A percentile compares a stretch with the other conserved stretches of the same genome.
These are phyloP conservation scores for Dicyrtomina minuta DNA, from an alignment of 2,888 invertebrate genomes.

Conservation along the genomic window DNA sequence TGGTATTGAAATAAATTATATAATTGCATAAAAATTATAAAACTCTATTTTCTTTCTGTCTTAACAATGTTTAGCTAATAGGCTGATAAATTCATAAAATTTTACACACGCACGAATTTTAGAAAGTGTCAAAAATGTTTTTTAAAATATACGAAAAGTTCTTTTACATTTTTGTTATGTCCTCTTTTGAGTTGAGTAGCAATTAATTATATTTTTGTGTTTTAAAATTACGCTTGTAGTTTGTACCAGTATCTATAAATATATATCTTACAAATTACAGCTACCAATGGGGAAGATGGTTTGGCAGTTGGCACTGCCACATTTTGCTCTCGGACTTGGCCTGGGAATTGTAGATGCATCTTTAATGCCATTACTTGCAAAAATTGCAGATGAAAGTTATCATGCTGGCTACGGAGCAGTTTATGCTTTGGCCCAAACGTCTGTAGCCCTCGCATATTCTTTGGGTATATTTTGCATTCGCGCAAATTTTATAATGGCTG, in stretches of 20 bases:
- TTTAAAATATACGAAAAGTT: no score
- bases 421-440: slow-evolving; percentile 80
- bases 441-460: slow-evolving; percentile 78
- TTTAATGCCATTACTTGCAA: slow-evolving; percentile 74
- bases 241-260: background rate
- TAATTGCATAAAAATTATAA: background rate
- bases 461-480: no score
- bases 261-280: no score
- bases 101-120: no score
- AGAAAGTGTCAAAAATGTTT: no score
- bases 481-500: no score
- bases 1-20: slow-evolving; percentile 60
- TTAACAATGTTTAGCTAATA: no score
- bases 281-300: slow-evolving; percentile 67
- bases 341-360: slow-evolving; percentile 80
- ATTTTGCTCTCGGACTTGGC: slow-evolving; percentile 76
- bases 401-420: slow-evolving; percentile 72
- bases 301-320: slow-evolving; percentile 69
- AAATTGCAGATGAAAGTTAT: slow-evolving; percentile 66
- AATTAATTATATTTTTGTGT: background rate
- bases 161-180: no score
- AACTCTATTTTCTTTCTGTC: no score
- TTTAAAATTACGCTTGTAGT: background rate
- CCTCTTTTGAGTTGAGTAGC: background rate
- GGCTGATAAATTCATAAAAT: no score